Evolutionary conservation across 2,797 vertebrate genomes (phyloP).

Genomic region (Anabacerthia variegaticeps): DNA sequence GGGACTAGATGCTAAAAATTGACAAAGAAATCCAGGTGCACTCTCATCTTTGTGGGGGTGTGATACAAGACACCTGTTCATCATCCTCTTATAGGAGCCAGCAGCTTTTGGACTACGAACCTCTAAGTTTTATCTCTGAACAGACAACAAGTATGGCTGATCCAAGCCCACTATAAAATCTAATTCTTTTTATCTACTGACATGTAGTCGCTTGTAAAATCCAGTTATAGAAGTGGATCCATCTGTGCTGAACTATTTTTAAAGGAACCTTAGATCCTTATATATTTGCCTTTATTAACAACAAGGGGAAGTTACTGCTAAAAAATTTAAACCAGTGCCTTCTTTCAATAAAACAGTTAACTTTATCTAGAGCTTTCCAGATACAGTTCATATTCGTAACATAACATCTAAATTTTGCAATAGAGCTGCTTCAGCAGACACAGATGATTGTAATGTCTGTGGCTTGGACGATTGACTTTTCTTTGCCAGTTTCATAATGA

Average conservation of each 20-base stretch:
- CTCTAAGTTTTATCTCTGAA: not conserved
- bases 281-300: not conserved
- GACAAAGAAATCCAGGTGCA: not conserved
- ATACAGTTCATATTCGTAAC: not conserved
- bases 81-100: not conserved
- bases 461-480: not conserved
- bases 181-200: not conserved
- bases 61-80: not conserved
- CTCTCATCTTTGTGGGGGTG: not conserved
- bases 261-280: not conserved
- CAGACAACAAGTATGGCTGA: not conserved
- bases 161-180: not conserved
- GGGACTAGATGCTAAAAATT: not conserved
- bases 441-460: not conserved
- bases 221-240: not conserved
- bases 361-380: not conserved
- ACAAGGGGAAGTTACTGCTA: not conserved
- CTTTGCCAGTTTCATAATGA: not conserved
- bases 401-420: not conserved
- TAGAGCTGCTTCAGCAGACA: not conserved
- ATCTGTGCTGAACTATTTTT: not conserved
- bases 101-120: not conserved
- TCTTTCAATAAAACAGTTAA: not conserved
- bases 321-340: not conserved
- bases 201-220: not conserved